Evolutionary conservation across 2,797 vertebrate genomes (phyloP).

Genomic region (Sorex maritimensis): DNA sequence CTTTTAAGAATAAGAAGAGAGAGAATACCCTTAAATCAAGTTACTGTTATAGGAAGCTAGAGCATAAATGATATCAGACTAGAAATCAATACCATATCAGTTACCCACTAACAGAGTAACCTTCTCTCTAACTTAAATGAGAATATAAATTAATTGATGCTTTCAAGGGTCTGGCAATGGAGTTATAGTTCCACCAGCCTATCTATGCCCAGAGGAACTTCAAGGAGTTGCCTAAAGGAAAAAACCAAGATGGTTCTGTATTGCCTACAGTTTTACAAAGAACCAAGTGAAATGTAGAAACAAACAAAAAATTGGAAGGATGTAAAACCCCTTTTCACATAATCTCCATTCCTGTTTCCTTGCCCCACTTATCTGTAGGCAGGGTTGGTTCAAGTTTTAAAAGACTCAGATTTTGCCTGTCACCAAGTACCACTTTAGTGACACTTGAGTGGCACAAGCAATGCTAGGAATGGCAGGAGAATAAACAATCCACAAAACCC

Average conservation of each 20-base stretch:
- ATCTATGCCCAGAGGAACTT: not conserved
- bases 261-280: conserved; percentile 55
- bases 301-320: conserved; percentile 56
- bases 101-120: conserved; percentile 58
- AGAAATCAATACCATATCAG: not conserved
- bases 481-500: conserved; percentile 70
- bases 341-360: conserved; percentile 65
- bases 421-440: conserved; percentile 82
- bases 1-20: conserved; percentile 30
- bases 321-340: conserved; percentile 41
- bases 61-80: conserved; percentile 46
- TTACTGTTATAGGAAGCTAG: conserved; percentile 35
- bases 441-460: conserved; percentile 79
- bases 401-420: conserved; percentile 85
- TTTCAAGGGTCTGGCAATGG: conserved; percentile 39
- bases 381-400: conserved; percentile 86
- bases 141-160: conserved; percentile 54
- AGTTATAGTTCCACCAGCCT: not conserved
- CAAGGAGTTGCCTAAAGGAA: not conserved
- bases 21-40: conserved; percentile 50
- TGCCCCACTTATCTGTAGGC: not conserved
- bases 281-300: conserved; percentile 30
- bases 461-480: conserved; percentile 81
- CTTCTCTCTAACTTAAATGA: conserved; percentile 31
- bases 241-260: conserved; percentile 52